These are phyloP conservation scores for Diaprepes abbreviatus DNA, from an alignment of 2,888 invertebrate species.

Conservation along the genomic window DNA sequence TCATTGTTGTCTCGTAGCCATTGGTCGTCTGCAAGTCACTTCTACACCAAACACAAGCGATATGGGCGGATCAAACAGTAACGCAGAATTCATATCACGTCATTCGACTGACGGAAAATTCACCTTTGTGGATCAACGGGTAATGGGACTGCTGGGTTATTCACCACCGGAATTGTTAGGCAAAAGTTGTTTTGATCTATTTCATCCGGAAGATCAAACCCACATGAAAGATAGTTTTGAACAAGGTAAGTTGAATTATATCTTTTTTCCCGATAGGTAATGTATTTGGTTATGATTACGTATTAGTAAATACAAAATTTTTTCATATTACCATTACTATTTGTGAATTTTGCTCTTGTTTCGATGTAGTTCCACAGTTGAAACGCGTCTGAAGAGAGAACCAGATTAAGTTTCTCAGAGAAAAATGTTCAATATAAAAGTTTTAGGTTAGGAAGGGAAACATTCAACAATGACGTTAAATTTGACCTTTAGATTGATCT, in stretches of 20 bases:
- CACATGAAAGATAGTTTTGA: conserved; percentile 99
- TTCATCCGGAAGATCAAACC: conserved; percentile 96
- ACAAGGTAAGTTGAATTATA: conserved; percentile 76
- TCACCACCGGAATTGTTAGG: conserved; percentile 95
- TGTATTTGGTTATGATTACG: no score
- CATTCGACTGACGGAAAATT: conserved; percentile 98
- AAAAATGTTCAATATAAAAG: no score
- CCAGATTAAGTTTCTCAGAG: no score
- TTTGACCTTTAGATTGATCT: no score
- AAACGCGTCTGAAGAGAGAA: no score
- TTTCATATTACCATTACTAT: no score
- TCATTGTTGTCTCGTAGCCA: conserved; percentile 97
- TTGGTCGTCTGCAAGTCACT: conserved; percentile 96
- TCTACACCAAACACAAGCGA: conserved; percentile 95
- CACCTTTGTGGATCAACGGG: conserved; percentile 98
- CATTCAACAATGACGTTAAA: no score
- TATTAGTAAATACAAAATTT: no score
- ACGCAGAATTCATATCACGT: conserved; percentile 95
- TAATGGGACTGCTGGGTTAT: conserved; percentile 91
- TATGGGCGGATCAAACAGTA: conserved; percentile 86
- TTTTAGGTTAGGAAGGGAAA: no score
- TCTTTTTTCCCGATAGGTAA: no score
- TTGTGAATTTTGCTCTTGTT: no score
- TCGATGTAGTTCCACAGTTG: no score
- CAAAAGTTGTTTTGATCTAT: conserved; percentile 96